Evolutionary conservation across 2,113 vertebrate species (phyloP), one percentile per base, ranked within the genome.

Genomic region (Alces alces): DNA sequence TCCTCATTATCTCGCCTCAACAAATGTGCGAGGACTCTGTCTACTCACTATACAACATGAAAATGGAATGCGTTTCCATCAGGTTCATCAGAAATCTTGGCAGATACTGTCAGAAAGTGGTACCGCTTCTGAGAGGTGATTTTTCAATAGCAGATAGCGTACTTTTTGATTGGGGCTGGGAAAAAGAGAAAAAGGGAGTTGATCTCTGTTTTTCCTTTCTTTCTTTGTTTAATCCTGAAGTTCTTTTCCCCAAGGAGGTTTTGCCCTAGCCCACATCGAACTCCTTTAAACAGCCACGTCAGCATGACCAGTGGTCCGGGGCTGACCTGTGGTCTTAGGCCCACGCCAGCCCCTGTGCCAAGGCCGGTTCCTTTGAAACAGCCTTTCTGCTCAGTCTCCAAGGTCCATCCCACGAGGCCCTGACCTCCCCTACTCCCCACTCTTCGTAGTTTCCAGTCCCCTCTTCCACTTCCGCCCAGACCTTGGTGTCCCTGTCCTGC

Each of bases 31-130:
- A 89, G 54, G 70, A 89, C n/a, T 94, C 57, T 52, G 8, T 91
- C 93, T 85, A 21, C 52, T 98, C 93, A 92, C 94, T 80, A 93
- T n/a, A 82, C 57, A 55, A 66, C 83, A 47, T 54, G 93, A 87
- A 97, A 96, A 98, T 54, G 73, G 93, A 96, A 78, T 28, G 52
- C 0, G 0, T 47, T 93, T 97, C 86, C 66, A 96, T 92, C 52
- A 76, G 80, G 58, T 52, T 88, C 95, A 27, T 86, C 39, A 0
- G 86, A 91, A 96, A 78, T 54, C 86, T 93, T 61, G 89, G 76
- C 89, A 98, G 94, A 96, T 91, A 61, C 83, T 84, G 78, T 92
- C 97, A 90, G 83, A 89, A 89, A 79, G 54, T n/a, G 58, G 83
- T 1, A 1, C 88, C 78, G 43, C 55, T 96, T 84, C 86, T 70